Percentiles rank a stretch among this genome's conserved stretches.
Evolutionary conservation across 2,113 vertebrate genomes (phyloP).

Genomic region (Neomonachus schauinslandi): DNA sequence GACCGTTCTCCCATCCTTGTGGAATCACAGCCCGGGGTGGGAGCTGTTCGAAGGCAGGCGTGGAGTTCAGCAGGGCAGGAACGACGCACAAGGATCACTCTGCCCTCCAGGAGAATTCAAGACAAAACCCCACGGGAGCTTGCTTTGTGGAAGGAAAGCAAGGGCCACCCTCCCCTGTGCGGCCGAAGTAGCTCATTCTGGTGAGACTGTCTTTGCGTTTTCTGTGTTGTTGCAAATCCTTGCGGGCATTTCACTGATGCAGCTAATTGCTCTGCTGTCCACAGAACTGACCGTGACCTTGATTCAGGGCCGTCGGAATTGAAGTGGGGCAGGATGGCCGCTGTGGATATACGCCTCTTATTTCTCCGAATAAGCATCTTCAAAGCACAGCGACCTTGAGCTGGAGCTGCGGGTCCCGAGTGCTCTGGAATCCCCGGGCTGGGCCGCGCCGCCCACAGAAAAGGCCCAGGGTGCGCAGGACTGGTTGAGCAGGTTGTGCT

Average conservation of each 20-base stretch:
- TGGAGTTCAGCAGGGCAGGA: not conserved
- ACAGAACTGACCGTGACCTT: slow-evolving; percentile 51
- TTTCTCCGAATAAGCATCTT: slow-evolving; percentile 67
- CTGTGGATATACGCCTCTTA: slow-evolving; percentile 66
- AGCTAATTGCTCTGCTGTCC: slow-evolving; percentile 67
- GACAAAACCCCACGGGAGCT: not conserved
- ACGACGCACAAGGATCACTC: not conserved
- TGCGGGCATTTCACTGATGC: not conserved
- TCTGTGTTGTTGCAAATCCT: slow-evolving; percentile 13
- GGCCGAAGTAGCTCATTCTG: not conserved
- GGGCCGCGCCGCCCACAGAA: slow-evolving; percentile 7
- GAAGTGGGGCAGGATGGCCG: slow-evolving; percentile 68
- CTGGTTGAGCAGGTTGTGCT: slow-evolving; percentile 3
- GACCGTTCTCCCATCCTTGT: not conserved
- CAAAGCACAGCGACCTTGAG: slow-evolving; percentile 65
- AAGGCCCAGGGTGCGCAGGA: slow-evolving; percentile 50
- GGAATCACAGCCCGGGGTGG: not conserved
- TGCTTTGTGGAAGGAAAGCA: not conserved
- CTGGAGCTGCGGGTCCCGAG: slow-evolving; percentile 31
- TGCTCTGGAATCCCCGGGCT: slow-evolving; percentile 70
- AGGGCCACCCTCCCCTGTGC: accelerated
- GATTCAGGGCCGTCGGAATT: slow-evolving; percentile 77
- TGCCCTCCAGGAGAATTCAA: not conserved
- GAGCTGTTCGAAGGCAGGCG: not conserved
- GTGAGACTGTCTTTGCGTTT: not conserved